Evolutionary conservation across 2,113 vertebrate genomes (phyloP), one percentile per base, ranked within the genome.

Genomic region (Chloroceryle aenea): DNA sequence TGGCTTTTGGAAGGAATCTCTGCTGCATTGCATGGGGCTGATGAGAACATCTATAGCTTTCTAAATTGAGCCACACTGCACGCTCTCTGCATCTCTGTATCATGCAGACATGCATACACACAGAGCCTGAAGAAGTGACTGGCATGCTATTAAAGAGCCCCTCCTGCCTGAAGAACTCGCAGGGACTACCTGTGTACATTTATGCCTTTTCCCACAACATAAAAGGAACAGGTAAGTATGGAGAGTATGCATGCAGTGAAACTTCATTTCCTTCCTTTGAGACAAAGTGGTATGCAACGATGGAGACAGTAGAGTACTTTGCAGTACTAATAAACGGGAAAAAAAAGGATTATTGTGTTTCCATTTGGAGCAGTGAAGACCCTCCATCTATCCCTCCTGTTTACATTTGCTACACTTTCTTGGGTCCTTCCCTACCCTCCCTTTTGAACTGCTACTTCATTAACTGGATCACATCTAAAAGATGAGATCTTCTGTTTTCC

Each of bases 1-100:
- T 97, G 95, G 96, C 98, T 97, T 97, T 98, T 98, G 98, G 98
- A 98, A 98, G 98, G 98, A 98, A 98, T 98, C 98, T 98, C 97
- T 95, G 68, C 94, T 97, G 94, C 98, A 97, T 97, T 98, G 97
- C 98, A 98, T 97, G 98, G 93, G 94, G 98, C 97, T 96, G 96
- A 97, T 98, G 97, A 97, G 97, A 97, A 94, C 97, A 98, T 98
- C 98, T 98, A 97, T 97, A 90, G 97, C 96, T 97, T 98, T 98
- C 98, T 98, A 98, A 98, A 98, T 98, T 97, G 97, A 98, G 98
- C 97, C 4, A 11, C 96, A 72, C 55, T 3, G 79, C 95, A 90
- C 47, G 40, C 84, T 53, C 95, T 69, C 79, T 89, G 81, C 19
- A 19, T 1, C 53, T 69, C 89, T 94, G 72, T 50, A 92, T 64